Evolutionary conservation across 2,113 vertebrate species (phyloP), one percentile per base, ranked within the genome.

Genomic region (Promerops cafer): DNA sequence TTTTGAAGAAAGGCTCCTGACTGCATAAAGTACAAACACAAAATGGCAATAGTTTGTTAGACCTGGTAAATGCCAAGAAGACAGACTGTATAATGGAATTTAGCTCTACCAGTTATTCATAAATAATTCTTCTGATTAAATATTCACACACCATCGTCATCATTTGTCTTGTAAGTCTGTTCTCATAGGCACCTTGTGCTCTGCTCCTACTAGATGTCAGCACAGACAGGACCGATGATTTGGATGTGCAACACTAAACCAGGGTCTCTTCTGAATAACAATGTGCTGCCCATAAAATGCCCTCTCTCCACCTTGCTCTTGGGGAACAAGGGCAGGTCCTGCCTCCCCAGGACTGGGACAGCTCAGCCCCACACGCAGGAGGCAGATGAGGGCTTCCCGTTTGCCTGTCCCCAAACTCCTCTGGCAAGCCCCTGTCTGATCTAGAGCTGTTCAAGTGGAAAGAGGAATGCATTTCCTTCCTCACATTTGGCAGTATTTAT

Each of bases 311-410:
- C 6, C 9, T 13, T n/a, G 42, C 19, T 61, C 1, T 0, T 18
- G 13, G 20, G 11, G 4, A 81, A 6, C 6, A 45, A 9, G 0
- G 16, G 21, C 54, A 53, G 26, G 9, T 42, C 23, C 50, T 50
- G 56, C 59, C n/a, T 44, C 40, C 33, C 26, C 65, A 37, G 52
- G n/a, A 13, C 5, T 4, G 22, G 26, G 31, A 11, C 26, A 63
- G 52, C 69, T 77, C 54, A 60, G 69, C 10, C 31, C 37, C 78
- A 52, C 12, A 49, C 47, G 39, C 40, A 42, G 12, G 10, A 65
- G 14, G 13, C 2, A 3, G 22, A 31, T 1, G 0, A 45, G 19
- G 13, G 17, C 12, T 79, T 15, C 16, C 42, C 0, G 0, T 30
- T 9, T 35, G 8, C 56, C 35, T 2, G 0, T 22, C 53, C 10